phyloP scores from a whole-genome alignment of 53 echinoderm and acorn worm genomes.

The Apostichopus leukothele region DNA sequence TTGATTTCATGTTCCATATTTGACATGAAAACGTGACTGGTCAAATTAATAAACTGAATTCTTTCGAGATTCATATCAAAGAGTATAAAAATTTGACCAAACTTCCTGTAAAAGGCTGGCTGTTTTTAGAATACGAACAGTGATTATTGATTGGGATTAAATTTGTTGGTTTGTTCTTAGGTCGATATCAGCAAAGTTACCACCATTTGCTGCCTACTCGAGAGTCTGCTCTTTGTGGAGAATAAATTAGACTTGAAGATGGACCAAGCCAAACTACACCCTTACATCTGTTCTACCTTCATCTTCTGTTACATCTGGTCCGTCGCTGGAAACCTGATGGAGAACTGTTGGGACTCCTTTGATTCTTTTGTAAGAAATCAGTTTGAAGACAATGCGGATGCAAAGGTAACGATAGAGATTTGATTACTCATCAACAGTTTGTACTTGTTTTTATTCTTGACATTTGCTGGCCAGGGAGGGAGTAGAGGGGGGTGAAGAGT shows the following conservation, averaged over 20 bases:
- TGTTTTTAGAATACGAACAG: neutral
- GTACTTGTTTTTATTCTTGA: neutral
- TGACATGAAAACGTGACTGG: too few relatives aligned
- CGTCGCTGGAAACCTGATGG: slow-evolving; percentile 84
- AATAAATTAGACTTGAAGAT: slow-evolving; percentile 69
- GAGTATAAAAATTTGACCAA: neutral
- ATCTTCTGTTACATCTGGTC: slow-evolving; percentile 99
- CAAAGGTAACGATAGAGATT: slow-evolving; percentile 65
- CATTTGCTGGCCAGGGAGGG: neutral
- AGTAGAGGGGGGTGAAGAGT: too few relatives aligned
- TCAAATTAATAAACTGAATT: too few relatives aligned
- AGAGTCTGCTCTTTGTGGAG: slow-evolving; percentile 76
- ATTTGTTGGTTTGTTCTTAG: slow-evolving; percentile 42
- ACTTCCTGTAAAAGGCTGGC: neutral
- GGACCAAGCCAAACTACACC: slow-evolving; percentile 85
- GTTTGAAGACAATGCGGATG: slow-evolving; percentile 97
- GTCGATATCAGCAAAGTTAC: slow-evolving; percentile 96
- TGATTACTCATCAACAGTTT: neutral
- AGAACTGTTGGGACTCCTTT: slow-evolving; percentile 91
- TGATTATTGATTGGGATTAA: neutral
- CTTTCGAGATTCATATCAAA: too few relatives aligned
- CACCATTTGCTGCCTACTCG: slow-evolving; percentile 87
- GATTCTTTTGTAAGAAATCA: slow-evolving; percentile 96
- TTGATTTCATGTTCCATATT: neutral
- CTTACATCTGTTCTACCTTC: slow-evolving; percentile 91